Conservation (phyloP, 2,113 vertebrate species). For the Bambusicola thoracicus region DNA sequence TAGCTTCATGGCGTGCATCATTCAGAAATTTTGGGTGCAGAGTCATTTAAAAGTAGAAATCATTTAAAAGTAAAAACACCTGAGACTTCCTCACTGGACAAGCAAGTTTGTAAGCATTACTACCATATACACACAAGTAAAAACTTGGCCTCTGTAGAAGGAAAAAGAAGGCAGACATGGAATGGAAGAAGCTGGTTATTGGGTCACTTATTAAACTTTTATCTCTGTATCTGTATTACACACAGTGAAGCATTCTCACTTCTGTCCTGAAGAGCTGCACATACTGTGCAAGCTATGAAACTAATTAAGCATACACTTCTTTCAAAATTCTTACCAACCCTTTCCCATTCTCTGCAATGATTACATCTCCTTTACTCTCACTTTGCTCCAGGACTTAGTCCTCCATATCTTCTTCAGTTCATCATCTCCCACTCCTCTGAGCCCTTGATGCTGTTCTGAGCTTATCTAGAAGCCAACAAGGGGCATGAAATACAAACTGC, state of each 20-base stretch:
- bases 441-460: neutral
- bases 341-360: neutral
- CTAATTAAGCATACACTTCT: neutral
- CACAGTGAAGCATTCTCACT: neutral
- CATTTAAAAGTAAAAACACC: neutral
- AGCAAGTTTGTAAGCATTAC: neutral
- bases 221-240: neutral
- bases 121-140: neutral
- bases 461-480: neutral
- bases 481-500: neutral
- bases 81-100: neutral
- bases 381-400: neutral
- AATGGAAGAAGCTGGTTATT: neutral
- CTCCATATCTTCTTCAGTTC: neutral
- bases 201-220: neutral
- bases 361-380: neutral
- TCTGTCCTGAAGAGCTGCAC: neutral
- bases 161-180: neutral
- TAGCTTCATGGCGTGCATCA: neutral
- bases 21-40: neutral
- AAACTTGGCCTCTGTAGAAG: neutral
- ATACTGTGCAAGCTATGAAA: neutral
- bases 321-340: neutral
- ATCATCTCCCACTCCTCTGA: neutral
- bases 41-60: neutral